These are phyloP conservation scores for Sinonovacula constricta DNA, from an alignment of 1,140 invertebrate genomes.

Conservation along the genomic window DNA sequence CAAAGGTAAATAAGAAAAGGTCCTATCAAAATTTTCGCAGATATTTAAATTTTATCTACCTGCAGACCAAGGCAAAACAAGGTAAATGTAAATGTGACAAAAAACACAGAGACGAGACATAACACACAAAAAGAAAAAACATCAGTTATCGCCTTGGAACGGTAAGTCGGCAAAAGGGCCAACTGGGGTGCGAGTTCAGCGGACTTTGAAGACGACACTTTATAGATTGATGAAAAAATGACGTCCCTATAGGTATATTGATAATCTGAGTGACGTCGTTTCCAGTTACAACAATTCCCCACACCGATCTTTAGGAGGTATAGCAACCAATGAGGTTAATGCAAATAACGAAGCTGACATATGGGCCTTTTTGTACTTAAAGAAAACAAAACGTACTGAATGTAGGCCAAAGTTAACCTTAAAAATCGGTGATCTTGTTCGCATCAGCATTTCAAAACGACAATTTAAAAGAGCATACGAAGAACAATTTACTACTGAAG, in stretches of 20 bases:
- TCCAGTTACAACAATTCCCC: neutral
- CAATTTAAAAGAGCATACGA: neutral
- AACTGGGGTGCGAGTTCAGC: constrained; percentile 28
- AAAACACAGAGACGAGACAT: too few relatives aligned
- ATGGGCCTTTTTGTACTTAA: neutral
- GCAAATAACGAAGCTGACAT: neutral
- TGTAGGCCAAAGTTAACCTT: neutral
- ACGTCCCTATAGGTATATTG: neutral
- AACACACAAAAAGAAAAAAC: too few relatives aligned
- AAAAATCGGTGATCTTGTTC: neutral
- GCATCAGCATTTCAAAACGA: neutral
- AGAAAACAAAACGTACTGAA: neutral
- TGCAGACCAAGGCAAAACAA: too few relatives aligned
- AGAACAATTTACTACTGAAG: neutral
- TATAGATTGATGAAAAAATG: constrained; percentile 15
- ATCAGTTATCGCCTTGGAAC: too few relatives aligned
- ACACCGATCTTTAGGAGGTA: neutral
- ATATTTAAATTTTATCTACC: too few relatives aligned
- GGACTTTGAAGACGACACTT: constrained; percentile 44
- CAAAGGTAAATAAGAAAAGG: constrained; percentile 49
- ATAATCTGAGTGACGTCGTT: neutral
- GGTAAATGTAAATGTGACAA: too few relatives aligned
- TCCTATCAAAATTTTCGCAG: too few relatives aligned
- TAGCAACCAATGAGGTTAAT: neutral
- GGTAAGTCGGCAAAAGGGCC: too few relatives aligned